Evolutionary conservation across 1,140 invertebrate genomes (phyloP), one percentile per base, ranked within the genome.

Genomic region (Caerostris extrusa): DNA sequence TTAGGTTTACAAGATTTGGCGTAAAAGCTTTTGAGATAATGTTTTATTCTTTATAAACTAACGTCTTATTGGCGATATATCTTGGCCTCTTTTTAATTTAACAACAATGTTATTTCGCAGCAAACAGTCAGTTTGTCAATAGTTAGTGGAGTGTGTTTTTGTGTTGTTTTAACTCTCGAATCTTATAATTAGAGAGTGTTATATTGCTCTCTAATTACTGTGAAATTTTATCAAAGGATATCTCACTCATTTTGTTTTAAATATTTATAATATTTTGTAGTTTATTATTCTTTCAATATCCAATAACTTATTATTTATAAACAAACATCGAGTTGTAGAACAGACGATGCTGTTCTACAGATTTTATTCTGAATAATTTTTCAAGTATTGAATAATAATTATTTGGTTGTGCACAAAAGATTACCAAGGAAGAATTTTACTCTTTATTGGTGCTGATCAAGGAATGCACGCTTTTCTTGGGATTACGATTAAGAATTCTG

Each of bases 121-220:
- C 82, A 83, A 83, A 83, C 82, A 56, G n/a, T 56, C 82, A 83
- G 50, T 77, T 77, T 83, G n/a, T 83, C 82, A 83, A 83, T 83
- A 58, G 53, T 77, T 77, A 77, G 71, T 12, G 3, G 82, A 58
- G 82, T 14, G 55, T 77, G 71, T 77, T 10, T n/a, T 83, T 10
- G 53, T 56, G 82, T 57, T n/a, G 5, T 53, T 57, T 14, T 58
- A 17, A 17, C 14, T 57, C 56, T 19, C 14, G 17, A n/a, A 8
- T n/a, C 7, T 56, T 57, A 17, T 58, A 6, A 58, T 34, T 34
- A 34, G 34, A 83, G n/a, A 8, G 55, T 17, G 55, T 58, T 83
- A 12, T 57, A 19, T 57, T 12, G 7, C 34, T 50, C 71, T 77
- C 10, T 77, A 77, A 77, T 77, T 14, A 53, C 12, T 50, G 7